Percentiles rank a stretch among this genome's conserved stretches.
Conservation (phyloP, 2,113 vertebrate genomes). For the Paradoxurus hermaphroditus region DNA sequence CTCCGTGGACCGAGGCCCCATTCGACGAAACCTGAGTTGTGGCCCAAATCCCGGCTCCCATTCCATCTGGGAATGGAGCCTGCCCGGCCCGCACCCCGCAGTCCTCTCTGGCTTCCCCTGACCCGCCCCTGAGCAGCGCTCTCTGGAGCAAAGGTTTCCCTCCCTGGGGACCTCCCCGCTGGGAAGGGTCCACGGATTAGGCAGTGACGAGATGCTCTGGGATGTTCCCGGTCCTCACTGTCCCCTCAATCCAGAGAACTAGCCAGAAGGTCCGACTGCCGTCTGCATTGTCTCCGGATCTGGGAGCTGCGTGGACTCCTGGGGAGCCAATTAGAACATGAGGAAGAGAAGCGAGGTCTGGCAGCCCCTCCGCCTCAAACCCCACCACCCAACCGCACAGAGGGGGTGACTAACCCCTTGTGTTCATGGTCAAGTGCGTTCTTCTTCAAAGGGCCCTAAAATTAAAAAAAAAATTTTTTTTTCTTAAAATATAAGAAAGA, state of each 20-base stretch:
- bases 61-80: background rate
- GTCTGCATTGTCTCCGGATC: background rate
- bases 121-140: background rate
- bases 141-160: background rate
- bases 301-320: background rate
- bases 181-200: background rate
- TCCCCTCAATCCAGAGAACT: background rate
- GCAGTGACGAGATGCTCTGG: background rate
- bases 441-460: conserved; percentile 30
- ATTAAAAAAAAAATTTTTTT: background rate
- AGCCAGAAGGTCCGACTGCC: background rate
- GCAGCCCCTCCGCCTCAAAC: background rate
- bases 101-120: background rate
- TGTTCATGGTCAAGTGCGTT: background rate
- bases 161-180: background rate
- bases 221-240: background rate
- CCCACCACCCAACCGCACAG: background rate
- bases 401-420: conserved; percentile 27
- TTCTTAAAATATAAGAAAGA: background rate
- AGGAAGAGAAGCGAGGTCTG: no score
- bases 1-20: background rate
- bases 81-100: accelerated
- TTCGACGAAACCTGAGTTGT: background rate
- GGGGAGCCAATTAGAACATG: background rate
- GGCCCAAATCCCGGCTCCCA: background rate